Evolutionary conservation across 2,113 vertebrate genomes (phyloP).

Genomic region (Channa argus): DNA sequence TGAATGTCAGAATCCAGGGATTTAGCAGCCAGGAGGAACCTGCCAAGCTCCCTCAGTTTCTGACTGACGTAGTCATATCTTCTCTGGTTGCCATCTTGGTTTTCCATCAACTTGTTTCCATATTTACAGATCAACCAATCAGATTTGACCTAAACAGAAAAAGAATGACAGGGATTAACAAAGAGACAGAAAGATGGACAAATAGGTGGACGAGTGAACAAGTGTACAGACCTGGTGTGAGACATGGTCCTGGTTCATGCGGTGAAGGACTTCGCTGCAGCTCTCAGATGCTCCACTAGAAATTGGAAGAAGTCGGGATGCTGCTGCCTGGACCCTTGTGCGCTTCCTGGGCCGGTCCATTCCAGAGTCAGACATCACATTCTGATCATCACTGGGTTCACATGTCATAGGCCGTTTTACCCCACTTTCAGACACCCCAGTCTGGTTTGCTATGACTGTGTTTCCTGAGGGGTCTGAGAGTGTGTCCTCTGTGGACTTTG

Average conservation of each 20-base stretch:
- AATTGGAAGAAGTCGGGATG: conserved; percentile 63
- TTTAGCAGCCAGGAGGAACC: conserved; percentile 63
- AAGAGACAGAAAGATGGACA: not conserved
- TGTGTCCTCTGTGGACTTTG: conserved; percentile 3
- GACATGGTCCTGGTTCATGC: conserved; percentile 68
- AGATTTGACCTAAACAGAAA: conserved; percentile 61
- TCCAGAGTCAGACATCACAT: not conserved
- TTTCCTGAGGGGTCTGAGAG: not conserved
- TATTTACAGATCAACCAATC: conserved; percentile 74
- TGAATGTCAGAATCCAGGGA: conserved; percentile 47
- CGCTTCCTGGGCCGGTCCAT: conserved; percentile 43
- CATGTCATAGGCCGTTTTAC: conserved; percentile 2
- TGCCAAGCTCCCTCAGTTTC: conserved; percentile 62
- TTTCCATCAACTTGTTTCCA: conserved; percentile 64
- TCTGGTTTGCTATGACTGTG: not conserved
- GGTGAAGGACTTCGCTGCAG: conserved; percentile 70
- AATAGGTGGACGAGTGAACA: not conserved
- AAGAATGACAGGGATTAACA: not conserved
- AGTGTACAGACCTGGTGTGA: conserved; percentile 64
- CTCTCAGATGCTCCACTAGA: conserved; percentile 65
- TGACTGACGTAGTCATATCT: conserved; percentile 69
- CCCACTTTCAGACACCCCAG: not conserved
- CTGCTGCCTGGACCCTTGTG: conserved; percentile 63
- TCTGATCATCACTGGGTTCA: conserved; percentile 11
- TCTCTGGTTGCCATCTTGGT: conserved; percentile 46